Base-by-base conservation (phyloP, 1,140 invertebrate genomes). In the Papilio xuthus region DNA sequence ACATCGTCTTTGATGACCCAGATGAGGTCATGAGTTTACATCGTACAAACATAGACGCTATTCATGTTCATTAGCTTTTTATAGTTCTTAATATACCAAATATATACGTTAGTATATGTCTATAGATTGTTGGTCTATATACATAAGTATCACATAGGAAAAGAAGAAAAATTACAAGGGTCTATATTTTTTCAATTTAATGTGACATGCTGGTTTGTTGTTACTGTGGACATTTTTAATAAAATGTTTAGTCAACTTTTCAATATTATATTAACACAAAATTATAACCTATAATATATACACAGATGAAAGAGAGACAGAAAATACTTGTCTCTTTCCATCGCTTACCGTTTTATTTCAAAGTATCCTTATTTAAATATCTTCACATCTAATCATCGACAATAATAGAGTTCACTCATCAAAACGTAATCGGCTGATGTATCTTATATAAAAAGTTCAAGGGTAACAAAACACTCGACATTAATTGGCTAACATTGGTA, bases 21-120 rank as follows among this genome's bases (percentile, higher is more conserved):
- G 71, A 73, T 73, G 71, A 73, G 37, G 42, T 73, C 71, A 73
- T 47, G 18, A 53, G 50, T 53, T n/a, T 53, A 53, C n/a, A 53
- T n/a, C 18, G 13, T 13, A 23, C 41, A 50, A 20, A 26, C 32
- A 20, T 69, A 37, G 2, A 20, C 10, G 18, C 53, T 28, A 69
- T 69, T 28, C 63, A 18, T 69, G 28, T 69, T 26, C 56, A 60
- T 60, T 69, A 1, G 12, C 32, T 67, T 67, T 67, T 32, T 67
- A 28, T 32, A 67, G 7, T 67, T 67, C 26, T 67, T 67, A 23
- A 56, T 47, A 3, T 47, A 56, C 53, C 18, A 56, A 9, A 23
- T 56, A 23, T 56, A 53, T 53, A n/a, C n/a, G n/a, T n/a, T n/a
- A n/a, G n/a, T n/a, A n/a, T n/a, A n/a, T n/a, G n/a, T n/a, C n/a